Evolutionary conservation across 2,888 invertebrate genomes (phyloP), one percentile per base, ranked within the genome.

Genomic region (Protodeltote pygarga): DNA sequence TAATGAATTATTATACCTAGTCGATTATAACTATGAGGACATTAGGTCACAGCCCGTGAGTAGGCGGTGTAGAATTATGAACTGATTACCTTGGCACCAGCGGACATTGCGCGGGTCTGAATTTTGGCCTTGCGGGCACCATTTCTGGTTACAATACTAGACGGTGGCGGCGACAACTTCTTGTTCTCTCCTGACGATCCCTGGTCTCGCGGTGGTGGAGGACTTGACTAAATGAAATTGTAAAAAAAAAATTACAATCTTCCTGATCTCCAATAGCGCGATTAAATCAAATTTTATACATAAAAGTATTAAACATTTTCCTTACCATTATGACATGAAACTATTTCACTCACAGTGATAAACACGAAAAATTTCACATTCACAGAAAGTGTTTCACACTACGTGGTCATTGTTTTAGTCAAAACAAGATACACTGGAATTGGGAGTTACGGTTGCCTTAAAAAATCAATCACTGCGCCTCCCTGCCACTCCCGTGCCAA

Each of bases 111-210:
- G 34, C 94, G 89, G 19, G 94, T 94, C 77, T 94, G 94, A 35
- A 94, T 93, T 85, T 94, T 94, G 40, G 94, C 93, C 78, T 94
- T 94, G 60, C 93, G 93, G 44, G 94, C 93, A 42, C 92, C 92
- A 77, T 94, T 93, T 72, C 94, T 89, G 41, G 94, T 94, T 13
- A 93, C 87, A 53, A 94, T 91, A 38, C 54, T 86, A n/a, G 89
- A 81, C n/a, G 83, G 66, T n/a, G 85, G 81, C 14, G 86, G 83
- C 25, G 82, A 77, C 32, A 73, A 75, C 61, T 87, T 91, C 59
- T 81, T 88, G 39, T 63, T 77, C 11, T 89, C 89, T 20, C 81
- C 81, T 21, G 81, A 79, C 2, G 85, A 81, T 35, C 83, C 81
- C 11, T 83, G 79, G 10, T 74, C 64, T 23, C 78, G 81, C 27